These are phyloP conservation scores for Nephila pilipes DNA, from an alignment of 1,140 invertebrate species.

Conservation along the genomic window DNA sequence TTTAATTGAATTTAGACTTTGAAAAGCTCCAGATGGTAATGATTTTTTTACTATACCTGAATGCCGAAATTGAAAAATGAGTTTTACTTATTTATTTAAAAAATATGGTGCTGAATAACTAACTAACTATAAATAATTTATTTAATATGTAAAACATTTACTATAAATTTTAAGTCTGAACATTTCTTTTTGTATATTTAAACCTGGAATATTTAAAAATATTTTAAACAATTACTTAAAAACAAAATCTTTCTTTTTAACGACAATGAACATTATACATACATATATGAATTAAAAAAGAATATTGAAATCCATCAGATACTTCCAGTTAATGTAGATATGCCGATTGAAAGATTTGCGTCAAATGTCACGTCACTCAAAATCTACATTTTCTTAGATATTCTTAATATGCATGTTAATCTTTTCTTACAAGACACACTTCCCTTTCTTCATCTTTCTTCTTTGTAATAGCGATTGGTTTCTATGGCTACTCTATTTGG, in stretches of 20 bases:
- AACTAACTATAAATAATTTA: too few relatives aligned
- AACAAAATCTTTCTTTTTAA: not conserved
- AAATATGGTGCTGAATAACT: too few relatives aligned
- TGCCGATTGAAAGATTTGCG: not conserved
- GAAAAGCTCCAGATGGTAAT: too few relatives aligned
- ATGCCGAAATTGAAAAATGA: too few relatives aligned
- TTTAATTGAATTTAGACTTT: too few relatives aligned
- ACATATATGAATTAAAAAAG: not conserved
- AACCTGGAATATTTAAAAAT: not conserved
- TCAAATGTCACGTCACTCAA: not conserved
- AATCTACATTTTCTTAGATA: not conserved
- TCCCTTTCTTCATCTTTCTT: not conserved
- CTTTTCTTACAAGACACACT: conserved; percentile 27
- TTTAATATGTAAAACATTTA: too few relatives aligned
- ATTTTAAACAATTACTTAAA: not conserved
- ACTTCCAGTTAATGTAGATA: not conserved
- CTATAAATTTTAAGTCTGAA: too few relatives aligned
- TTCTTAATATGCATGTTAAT: not conserved
- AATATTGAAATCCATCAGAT: not conserved
- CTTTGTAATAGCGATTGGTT: conserved; percentile 14
- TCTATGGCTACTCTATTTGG: conserved; percentile 6
- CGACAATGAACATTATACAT: not conserved
- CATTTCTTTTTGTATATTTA: too few relatives aligned
- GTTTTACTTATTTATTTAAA: too few relatives aligned
- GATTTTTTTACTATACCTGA: too few relatives aligned